These are phyloP conservation scores for Lasioglossum zephyrum DNA, from an alignment of 2,888 invertebrate species.

Conservation along the genomic window DNA sequence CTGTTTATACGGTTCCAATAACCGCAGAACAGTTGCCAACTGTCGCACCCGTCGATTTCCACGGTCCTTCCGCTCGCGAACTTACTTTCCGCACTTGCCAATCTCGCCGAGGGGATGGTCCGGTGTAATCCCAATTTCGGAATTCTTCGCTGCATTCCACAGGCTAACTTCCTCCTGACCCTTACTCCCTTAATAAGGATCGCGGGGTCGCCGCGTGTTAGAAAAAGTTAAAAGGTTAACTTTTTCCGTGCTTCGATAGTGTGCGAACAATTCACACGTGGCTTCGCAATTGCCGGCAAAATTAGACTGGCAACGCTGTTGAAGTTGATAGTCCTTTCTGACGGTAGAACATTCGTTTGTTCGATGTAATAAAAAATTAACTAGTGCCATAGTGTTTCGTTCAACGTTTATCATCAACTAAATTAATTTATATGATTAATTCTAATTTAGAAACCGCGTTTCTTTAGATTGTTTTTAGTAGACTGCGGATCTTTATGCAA, in stretches of 20 bases:
- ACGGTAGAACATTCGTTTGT: not conserved
- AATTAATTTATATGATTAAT: too few relatives aligned
- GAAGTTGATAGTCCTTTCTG: not conserved
- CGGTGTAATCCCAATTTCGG: constrained; percentile 62
- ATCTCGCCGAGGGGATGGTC: constrained; percentile 52
- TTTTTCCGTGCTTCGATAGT: constrained; percentile 24
- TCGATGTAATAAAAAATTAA: too few relatives aligned
- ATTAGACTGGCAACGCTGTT: not conserved
- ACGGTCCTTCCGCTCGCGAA: constrained; percentile 67
- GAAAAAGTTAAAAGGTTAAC: constrained; percentile 38
- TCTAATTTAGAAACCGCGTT: too few relatives aligned
- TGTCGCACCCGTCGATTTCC: constrained; percentile 77
- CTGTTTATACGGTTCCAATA: constrained; percentile 68
- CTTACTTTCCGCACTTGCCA: constrained; percentile 70
- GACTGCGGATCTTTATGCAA: too few relatives aligned
- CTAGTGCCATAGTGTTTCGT: too few relatives aligned
- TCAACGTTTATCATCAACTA: too few relatives aligned
- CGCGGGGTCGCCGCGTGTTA: not conserved
- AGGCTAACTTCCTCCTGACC: constrained; percentile 19
- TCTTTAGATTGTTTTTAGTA: too few relatives aligned
- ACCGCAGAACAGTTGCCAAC: constrained; percentile 79
- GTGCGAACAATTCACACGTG: not conserved
- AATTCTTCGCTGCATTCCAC: constrained; percentile 62
- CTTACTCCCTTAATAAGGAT: constrained; percentile 52
- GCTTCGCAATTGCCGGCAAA: not conserved